phyloP scores from a whole-genome alignment of 2,888 invertebrate species.

The Mesorhabditis spiculigera region DNA sequence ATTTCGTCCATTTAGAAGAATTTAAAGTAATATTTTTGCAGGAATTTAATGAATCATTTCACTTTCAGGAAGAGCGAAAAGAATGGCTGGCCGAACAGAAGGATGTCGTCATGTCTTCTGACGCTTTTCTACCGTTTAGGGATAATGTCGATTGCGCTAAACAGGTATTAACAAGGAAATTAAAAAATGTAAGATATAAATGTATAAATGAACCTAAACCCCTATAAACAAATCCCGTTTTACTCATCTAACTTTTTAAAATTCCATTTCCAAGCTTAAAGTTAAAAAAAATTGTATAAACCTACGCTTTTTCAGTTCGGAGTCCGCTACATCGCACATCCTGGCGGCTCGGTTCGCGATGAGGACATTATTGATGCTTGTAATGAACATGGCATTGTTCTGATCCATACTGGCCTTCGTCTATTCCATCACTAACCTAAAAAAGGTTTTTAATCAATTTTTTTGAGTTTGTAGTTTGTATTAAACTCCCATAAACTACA shows the following conservation, averaged over 20 bases:
- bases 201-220: too few relatives aligned
- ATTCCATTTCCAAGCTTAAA: neutral
- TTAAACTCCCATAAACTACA: too few relatives aligned
- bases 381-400: constrained; percentile 80
- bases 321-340: constrained; percentile 86
- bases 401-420: constrained; percentile 83
- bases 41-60: too few relatives aligned
- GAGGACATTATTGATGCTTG: constrained; percentile 83
- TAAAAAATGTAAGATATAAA: too few relatives aligned
- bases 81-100: constrained; percentile 65
- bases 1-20: too few relatives aligned
- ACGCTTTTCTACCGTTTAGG: constrained; percentile 97
- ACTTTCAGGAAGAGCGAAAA: constrained; percentile 60
- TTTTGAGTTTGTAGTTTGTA: too few relatives aligned
- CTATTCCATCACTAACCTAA: constrained; percentile 72
- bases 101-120: constrained; percentile 80
- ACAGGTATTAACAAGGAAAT: too few relatives aligned
- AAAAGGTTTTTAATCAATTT: neutral
- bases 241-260: too few relatives aligned
- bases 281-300: neutral
- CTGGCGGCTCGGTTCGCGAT: constrained; percentile 90
- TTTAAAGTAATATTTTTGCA: too few relatives aligned
- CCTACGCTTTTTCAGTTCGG: constrained; percentile 73
- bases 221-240: too few relatives aligned
- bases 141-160: constrained; percentile 79